phyloP scores from a whole-genome alignment of 2,888 invertebrate species.

The Dermolepida albohirtum region DNA sequence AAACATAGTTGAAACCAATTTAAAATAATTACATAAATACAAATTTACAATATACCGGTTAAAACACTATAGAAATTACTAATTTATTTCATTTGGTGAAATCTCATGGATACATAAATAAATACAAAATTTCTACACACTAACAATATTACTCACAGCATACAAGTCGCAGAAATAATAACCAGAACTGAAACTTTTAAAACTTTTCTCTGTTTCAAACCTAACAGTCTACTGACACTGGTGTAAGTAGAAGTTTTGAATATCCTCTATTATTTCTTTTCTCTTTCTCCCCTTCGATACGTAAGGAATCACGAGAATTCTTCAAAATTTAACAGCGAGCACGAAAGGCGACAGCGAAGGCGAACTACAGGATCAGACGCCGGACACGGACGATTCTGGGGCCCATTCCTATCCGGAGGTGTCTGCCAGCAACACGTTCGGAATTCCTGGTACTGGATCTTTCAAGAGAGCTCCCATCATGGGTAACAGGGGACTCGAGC shows the following conservation, averaged over 20 bases:
- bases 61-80: too few relatives aligned
- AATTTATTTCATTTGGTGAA: too few relatives aligned
- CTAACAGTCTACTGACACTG: conserved; percentile 42
- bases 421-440: conserved; percentile 66
- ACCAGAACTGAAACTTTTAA: conserved; percentile 1
- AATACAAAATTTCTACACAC: conserved; percentile 25
- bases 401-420: conserved; percentile 67
- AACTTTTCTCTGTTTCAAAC: conserved; percentile 33
- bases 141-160: conserved; percentile 10
- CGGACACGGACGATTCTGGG: conserved; percentile 80
- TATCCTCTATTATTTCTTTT: conserved; percentile 37
- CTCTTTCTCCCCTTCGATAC: conserved; percentile 7
- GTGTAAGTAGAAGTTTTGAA: conserved; percentile 43
- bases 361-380: conserved; percentile 76
- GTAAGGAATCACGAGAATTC: conserved; percentile 65
- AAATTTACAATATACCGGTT: too few relatives aligned
- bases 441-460: conserved; percentile 63
- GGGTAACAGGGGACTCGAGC: conserved; percentile 72
- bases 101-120: too few relatives aligned
- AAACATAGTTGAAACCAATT: too few relatives aligned
- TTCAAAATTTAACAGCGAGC: conserved; percentile 65
- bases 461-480: conserved; percentile 72
- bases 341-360: conserved; percentile 76
- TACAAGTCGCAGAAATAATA: neutral
- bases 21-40: too few relatives aligned